A percentile compares a stretch with the other conserved stretches of the same genome.
Conservation (phyloP, 2,888 invertebrate genomes). For the Laspeyria flexula region DNA sequence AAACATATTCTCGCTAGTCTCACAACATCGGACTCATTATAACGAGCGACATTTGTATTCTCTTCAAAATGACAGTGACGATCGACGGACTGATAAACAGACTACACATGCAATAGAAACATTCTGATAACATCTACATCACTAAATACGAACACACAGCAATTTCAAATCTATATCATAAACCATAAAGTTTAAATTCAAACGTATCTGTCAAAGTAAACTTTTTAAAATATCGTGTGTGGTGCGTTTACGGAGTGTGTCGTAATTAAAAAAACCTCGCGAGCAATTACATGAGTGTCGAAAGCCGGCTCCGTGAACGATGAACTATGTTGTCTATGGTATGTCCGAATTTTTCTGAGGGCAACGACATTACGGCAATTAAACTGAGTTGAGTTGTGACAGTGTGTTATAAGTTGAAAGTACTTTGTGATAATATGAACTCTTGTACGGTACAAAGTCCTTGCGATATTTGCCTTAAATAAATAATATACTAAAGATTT, state of each 20-base stretch:
- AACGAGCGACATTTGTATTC: slow-evolving; percentile 31
- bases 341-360: slow-evolving; percentile 55
- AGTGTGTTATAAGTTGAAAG: background rate
- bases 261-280: slow-evolving; percentile 60
- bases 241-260: slow-evolving; percentile 54
- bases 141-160: slow-evolving; percentile 16
- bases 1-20: background rate
- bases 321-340: slow-evolving; percentile 47
- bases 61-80: slow-evolving; percentile 50
- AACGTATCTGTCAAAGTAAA: background rate
- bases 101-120: slow-evolving; percentile 53
- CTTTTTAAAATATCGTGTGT: slow-evolving; percentile 44
- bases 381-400: slow-evolving; percentile 16
- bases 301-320: slow-evolving; percentile 51
- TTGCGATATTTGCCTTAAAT: no score
- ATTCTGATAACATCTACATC: slow-evolving; percentile 51
- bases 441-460: no score
- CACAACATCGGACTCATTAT: slow-evolving; percentile 30
- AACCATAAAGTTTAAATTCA: background rate
- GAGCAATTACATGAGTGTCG: slow-evolving; percentile 47
- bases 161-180: slow-evolving; percentile 11
- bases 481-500: no score
- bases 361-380: slow-evolving; percentile 42
- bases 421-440: background rate
- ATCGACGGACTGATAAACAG: slow-evolving; percentile 52